phyloP scores from a whole-genome alignment of 2,113 vertebrate species.

The Silurus glanis region DNA sequence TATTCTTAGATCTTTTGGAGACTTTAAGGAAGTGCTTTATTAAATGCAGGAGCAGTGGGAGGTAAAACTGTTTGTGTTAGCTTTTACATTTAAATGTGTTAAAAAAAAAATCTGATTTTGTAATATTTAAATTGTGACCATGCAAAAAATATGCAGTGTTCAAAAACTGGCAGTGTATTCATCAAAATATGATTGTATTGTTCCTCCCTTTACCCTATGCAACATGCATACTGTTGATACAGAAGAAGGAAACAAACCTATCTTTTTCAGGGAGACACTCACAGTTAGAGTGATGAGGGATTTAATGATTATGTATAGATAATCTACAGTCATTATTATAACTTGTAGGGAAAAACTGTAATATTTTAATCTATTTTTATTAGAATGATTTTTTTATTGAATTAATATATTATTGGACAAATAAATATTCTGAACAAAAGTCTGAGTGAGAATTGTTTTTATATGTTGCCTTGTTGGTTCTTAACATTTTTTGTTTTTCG shows the following conservation, averaged over 20 bases:
- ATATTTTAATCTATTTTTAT: not conserved
- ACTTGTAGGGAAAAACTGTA: not conserved
- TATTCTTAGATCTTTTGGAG: not conserved
- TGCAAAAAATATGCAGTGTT: not conserved
- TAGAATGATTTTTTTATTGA: not conserved
- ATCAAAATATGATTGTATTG: not conserved
- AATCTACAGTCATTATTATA: not conserved
- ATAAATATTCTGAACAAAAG: conserved; percentile 4
- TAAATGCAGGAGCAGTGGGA: not conserved
- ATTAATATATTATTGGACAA: conserved; percentile 3
- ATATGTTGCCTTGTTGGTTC: not conserved
- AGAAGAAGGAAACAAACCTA: not conserved
- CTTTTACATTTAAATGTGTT: not conserved
- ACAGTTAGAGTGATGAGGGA: not conserved
- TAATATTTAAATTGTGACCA: not conserved
- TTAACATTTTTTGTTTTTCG: not conserved
- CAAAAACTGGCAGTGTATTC: not conserved
- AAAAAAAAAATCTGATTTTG: not conserved
- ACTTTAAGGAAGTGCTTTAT: not conserved
- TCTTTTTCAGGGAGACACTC: not conserved
- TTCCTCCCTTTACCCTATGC: not conserved
- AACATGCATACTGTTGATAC: not conserved
- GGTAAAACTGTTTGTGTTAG: not conserved
- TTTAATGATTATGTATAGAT: not conserved
- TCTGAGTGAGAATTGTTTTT: not conserved